Base-by-base conservation (phyloP, 2,113 vertebrate species). In the Ceyx margarethae region DNA sequence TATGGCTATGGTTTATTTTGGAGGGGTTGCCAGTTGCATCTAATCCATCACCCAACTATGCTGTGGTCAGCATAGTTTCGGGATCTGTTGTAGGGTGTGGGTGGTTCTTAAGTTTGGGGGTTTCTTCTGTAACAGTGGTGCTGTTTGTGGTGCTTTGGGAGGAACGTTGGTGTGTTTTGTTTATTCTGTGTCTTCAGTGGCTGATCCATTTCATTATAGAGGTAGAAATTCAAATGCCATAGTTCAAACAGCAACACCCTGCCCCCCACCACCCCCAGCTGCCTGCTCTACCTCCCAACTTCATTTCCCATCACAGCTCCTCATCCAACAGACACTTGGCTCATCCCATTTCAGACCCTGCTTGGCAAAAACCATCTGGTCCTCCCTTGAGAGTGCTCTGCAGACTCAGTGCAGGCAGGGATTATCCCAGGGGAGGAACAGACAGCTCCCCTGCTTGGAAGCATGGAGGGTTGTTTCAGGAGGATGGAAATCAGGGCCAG, bases 191-290 rank as follows among this genome's bases (percentile, higher is more conserved):
- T 23, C 48, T 5, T 50, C 23, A 50, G 48, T 21, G 22, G 22
- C 48, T 21, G 48, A 50, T 23, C 22, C 22, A 4, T 50, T 18
- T 71, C 13, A 3, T 72, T 50, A 28, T 1, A 57, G 15, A 14
- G 17, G 21, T 29, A 57, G 75, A 89, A 66, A 51, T 15, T 17
- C 18, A 74, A 91, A 56, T 56, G 1, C 6, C 25, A 0, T 37
- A 7, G 31, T 82, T 75, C 33, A 54, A 26, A 58, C 11, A 83
- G 15, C 13, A 80, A 42, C 46, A 48, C 21, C 21, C 35, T 35
- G 35, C 57, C 29, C 1, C 0, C 8, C 23, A 2, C 46, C 5
- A 2, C 15, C 3, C 15, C 17, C 20, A 69, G 16, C 42, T 48
- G 33, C 15, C 16, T 56, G 14, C 18, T 85, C 6, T 40, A 6